phyloP scores from a whole-genome alignment of 2,888 invertebrate species.

The Steinernema scapterisci region DNA sequence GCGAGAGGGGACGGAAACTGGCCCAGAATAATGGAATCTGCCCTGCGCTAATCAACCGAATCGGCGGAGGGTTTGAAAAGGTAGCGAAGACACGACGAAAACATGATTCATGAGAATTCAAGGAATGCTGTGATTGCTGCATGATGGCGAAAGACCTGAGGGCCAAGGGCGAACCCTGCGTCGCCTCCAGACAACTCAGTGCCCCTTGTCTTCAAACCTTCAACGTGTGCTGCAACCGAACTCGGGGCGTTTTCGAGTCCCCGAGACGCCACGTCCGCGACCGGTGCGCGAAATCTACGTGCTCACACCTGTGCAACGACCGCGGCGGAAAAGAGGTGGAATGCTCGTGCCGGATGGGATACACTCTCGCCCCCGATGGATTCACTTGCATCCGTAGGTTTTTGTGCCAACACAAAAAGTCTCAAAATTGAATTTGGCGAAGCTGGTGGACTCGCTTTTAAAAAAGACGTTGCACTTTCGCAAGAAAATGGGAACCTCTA shows the following conservation, averaged over 20 bases:
- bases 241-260: background rate
- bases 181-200: slow-evolving; percentile 59
- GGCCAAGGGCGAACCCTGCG: slow-evolving; percentile 55
- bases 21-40: slow-evolving; percentile 38
- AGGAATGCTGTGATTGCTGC: slow-evolving; percentile 68
- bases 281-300: slow-evolving; percentile 53
- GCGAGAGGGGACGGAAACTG: slow-evolving; percentile 44
- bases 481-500: background rate
- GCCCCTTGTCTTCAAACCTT: slow-evolving; percentile 62
- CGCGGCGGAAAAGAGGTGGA: slow-evolving; percentile 58
- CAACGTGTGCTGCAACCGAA: slow-evolving; percentile 60
- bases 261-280: slow-evolving; percentile 42
- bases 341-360: slow-evolving; percentile 64
- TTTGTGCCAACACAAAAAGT: slow-evolving; percentile 12
- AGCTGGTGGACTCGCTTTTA: background rate
- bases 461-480: slow-evolving; percentile 27
- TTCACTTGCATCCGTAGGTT: slow-evolving; percentile 61
- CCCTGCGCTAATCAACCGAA: slow-evolving; percentile 47
- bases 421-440: slow-evolving; percentile 1
- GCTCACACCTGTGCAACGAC: slow-evolving; percentile 66
- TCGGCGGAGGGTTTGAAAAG: slow-evolving; percentile 64
- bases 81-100: slow-evolving; percentile 36
- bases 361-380: slow-evolving; percentile 62
- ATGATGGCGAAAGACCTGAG: slow-evolving; percentile 63
- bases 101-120: background rate